Conservation (phyloP, 2,888 invertebrate species). For the Stratiomys singularior region DNA sequence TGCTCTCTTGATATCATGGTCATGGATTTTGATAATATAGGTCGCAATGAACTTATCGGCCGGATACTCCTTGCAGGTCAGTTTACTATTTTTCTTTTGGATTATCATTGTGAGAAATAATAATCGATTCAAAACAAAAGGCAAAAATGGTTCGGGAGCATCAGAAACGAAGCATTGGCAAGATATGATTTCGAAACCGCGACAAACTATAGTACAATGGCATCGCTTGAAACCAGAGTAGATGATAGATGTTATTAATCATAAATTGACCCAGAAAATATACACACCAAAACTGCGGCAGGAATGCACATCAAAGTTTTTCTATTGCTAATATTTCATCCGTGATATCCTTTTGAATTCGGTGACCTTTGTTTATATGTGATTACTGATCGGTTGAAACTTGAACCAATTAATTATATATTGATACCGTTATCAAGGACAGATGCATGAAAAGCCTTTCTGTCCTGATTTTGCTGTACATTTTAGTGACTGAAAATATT, state of each 20-base stretch:
- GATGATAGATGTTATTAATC: conserved; percentile 54
- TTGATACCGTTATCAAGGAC: too few relatives aligned
- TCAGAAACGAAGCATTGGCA: conserved; percentile 98
- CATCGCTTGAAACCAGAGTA: conserved; percentile 95
- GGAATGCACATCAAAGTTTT: conserved; percentile 22
- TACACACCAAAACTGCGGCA: conserved; percentile 38
- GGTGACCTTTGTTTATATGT: too few relatives aligned
- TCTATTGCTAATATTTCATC: not conserved
- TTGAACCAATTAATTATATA: too few relatives aligned
- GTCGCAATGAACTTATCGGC: conserved; percentile 91
- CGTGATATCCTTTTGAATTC: too few relatives aligned
- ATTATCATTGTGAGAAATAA: too few relatives aligned
- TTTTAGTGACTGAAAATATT: too few relatives aligned
- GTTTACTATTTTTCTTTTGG: conserved; percentile 44
- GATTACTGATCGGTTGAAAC: too few relatives aligned
- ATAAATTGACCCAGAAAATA: conserved; percentile 30
- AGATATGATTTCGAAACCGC: conserved; percentile 96
- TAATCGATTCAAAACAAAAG: conserved; percentile 66
- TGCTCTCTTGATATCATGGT: conserved; percentile 94
- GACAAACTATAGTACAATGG: conserved; percentile 97
- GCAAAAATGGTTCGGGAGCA: conserved; percentile 93
- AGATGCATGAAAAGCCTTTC: too few relatives aligned
- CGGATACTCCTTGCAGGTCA: conserved; percentile 90
- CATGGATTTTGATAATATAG: conserved; percentile 98
- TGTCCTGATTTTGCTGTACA: too few relatives aligned